A percentile compares a stretch with the other conserved stretches of the same genome.
Conservation (phyloP, 2,888 invertebrate genomes). For the Eupithecia centaureata region DNA sequence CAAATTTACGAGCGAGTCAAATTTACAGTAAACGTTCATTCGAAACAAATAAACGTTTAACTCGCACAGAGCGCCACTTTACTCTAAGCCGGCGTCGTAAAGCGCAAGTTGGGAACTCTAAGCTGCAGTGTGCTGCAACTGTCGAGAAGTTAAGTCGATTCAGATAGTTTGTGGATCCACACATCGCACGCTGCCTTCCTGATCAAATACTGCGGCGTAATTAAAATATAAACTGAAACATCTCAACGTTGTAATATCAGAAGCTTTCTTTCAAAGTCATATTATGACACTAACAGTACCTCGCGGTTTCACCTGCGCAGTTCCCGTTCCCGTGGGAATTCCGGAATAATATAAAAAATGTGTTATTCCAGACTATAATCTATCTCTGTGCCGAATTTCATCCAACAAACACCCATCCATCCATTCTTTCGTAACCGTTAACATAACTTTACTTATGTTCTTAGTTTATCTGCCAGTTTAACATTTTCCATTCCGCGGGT, state of each 20-base stretch:
- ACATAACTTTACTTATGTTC: background rate
- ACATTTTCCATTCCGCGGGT: background rate
- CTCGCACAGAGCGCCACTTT: background rate
- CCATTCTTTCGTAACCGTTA: background rate
- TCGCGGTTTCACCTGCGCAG: too few relatives aligned
- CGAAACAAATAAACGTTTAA: background rate
- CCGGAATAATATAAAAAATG: too few relatives aligned
- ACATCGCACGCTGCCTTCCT: background rate
- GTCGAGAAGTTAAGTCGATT: background rate
- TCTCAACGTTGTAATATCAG: too few relatives aligned
- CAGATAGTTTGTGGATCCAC: background rate
- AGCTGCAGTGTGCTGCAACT: slow-evolving; percentile 5
- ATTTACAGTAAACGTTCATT: background rate
- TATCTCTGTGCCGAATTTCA: too few relatives aligned
- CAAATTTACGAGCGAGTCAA: background rate
- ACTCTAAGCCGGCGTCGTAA: background rate
- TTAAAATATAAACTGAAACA: too few relatives aligned
- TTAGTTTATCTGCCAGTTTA: background rate
- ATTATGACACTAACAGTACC: too few relatives aligned
- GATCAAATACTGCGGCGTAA: background rate
- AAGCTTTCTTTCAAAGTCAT: background rate
- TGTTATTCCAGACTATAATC: too few relatives aligned
- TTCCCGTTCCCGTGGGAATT: too few relatives aligned
- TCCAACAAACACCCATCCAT: too few relatives aligned
- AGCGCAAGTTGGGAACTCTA: background rate